Percentiles rank a stretch among this genome's conserved stretches.
Evolutionary conservation across 2,888 invertebrate genomes (phyloP).

Genomic region (Pseudeuparius sepicola): DNA sequence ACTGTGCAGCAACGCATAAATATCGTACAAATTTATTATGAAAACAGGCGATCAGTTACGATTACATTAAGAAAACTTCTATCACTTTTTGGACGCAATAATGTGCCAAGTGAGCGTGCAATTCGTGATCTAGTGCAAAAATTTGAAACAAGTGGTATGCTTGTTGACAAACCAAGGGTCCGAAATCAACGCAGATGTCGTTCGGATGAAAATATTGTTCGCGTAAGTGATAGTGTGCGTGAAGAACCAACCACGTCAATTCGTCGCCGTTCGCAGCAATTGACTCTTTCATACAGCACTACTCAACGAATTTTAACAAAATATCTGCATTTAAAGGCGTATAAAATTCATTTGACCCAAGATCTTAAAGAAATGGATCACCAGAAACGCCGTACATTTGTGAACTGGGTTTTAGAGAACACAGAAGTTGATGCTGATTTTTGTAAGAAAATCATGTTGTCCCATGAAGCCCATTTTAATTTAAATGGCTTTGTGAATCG

Average conservation of each 20-base stretch:
- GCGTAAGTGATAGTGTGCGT: constrained; percentile 6
- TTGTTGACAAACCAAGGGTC: constrained; percentile 3
- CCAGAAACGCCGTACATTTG: constrained; percentile 3
- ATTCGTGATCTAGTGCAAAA: constrained; percentile 1
- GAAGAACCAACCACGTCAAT: constrained; percentile 3
- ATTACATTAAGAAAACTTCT: constrained; percentile 2
- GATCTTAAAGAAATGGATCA: constrained; percentile 1
- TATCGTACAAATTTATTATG: constrained; percentile 10
- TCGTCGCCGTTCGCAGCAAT: constrained; percentile 6
- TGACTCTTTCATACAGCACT: background rate
- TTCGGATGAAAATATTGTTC: constrained; percentile 1
- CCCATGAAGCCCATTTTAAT: no score
- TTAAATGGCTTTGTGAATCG: no score
- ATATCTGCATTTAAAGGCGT: constrained; percentile 1
- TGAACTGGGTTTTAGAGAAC: constrained; percentile 5
- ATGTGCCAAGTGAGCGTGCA: no score
- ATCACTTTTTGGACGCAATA: constrained; percentile 3
- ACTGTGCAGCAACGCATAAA: constrained; percentile 9
- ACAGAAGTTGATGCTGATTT: no score
- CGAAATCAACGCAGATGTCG: constrained; percentile 3
- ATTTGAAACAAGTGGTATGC: constrained; percentile 2
- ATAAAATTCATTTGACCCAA: constrained; percentile 6
- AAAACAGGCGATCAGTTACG: constrained; percentile 8
- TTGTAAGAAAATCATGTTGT: no score
- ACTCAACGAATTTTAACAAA: constrained; percentile 7